A percentile compares a stretch with the other conserved stretches of the same genome.
Conservation (phyloP, 2,888 invertebrate species). For the Tenthredo livida region DNA sequence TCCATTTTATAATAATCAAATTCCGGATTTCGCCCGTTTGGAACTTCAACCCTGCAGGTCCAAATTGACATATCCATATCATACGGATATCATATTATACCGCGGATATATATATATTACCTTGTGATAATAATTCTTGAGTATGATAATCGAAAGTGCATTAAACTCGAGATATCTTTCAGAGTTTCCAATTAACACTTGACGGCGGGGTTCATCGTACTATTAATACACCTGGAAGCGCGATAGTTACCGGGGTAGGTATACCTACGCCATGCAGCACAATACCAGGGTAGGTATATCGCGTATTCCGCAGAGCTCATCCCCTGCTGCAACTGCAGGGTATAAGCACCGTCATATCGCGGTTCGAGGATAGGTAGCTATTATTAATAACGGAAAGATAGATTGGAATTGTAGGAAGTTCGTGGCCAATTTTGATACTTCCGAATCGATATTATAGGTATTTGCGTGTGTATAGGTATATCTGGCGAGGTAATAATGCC, state of each 20-base stretch:
- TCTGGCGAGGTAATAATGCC: not conserved
- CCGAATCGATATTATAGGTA: not conserved
- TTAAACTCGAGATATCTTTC: not conserved
- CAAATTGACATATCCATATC: no score
- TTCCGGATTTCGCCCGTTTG: no score
- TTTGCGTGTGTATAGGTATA: not conserved
- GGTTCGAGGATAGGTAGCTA: not conserved
- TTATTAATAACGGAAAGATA: not conserved
- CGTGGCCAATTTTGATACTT: not conserved
- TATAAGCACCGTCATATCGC: not conserved
- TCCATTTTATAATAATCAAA: no score
- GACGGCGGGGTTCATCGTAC: not conserved
- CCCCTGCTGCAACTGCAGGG: not conserved
- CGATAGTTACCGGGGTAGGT: not conserved
- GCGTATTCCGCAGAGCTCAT: not conserved
- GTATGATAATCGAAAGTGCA: not conserved
- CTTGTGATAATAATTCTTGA: not conserved
- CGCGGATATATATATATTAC: not conserved
- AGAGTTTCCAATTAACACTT: not conserved
- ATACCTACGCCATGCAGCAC: not conserved
- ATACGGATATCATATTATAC: not conserved
- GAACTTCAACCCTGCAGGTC: no score
- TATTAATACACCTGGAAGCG: not conserved
- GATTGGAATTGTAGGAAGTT: not conserved
- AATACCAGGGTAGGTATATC: not conserved